Conservation (phyloP, 2,797 vertebrate genomes). For the Alcedo quadribrachys region DNA sequence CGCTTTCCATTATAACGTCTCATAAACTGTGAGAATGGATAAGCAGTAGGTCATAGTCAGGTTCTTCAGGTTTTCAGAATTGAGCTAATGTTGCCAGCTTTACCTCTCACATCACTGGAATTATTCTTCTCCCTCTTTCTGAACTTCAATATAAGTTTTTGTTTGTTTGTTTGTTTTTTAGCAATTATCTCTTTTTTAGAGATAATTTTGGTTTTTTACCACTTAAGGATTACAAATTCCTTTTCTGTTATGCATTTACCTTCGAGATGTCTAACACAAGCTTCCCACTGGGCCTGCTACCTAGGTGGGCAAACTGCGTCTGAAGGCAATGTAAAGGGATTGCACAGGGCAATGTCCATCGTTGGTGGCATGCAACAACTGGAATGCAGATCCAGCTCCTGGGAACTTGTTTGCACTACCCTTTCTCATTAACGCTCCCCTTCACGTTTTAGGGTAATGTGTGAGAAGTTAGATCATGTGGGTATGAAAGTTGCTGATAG, state of each 20-base stretch:
- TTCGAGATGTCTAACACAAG: background rate
- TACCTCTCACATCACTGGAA: background rate
- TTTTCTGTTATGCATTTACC: background rate
- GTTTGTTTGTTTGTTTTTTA: background rate
- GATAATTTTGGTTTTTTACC: background rate
- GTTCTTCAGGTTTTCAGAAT: background rate
- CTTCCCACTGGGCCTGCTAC: background rate
- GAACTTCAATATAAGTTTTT: background rate
- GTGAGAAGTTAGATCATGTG: background rate
- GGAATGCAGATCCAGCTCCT: background rate
- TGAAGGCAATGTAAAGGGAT: background rate
- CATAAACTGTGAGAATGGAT: background rate
- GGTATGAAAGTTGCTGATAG: slow-evolving; percentile 49
- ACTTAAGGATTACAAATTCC: background rate
- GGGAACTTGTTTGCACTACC: background rate
- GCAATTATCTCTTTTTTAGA: background rate
- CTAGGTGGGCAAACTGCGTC: background rate
- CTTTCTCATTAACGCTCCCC: background rate
- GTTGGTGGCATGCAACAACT: background rate
- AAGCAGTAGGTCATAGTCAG: background rate
- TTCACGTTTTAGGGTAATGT: background rate
- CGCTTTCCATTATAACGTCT: background rate
- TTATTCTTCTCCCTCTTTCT: background rate
- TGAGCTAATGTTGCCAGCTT: background rate
- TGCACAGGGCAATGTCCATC: background rate